Percentiles rank a stretch among this genome's conserved stretches.
These are phyloP conservation scores for Zoanthus solanderi DNA, from an alignment of 92 coral and sea anemone species.

Conservation along the genomic window DNA sequence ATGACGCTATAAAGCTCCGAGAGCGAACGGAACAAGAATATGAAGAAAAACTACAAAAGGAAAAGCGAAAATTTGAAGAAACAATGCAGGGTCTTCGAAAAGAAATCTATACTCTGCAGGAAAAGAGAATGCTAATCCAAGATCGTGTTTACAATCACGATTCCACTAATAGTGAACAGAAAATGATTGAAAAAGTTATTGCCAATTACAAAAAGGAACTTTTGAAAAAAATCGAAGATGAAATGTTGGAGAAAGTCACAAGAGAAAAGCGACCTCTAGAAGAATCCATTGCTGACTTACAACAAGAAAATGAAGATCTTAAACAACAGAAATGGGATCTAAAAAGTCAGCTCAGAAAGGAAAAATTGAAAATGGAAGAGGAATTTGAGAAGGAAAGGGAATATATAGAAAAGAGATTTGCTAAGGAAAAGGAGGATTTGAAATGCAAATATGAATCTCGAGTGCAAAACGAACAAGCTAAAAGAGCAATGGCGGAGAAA, in stretches of 20 bases:
- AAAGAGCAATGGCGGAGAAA: slow-evolving; percentile 59
- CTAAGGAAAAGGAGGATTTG: slow-evolving; percentile 79
- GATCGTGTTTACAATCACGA: slow-evolving; percentile 87
- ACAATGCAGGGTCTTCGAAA: slow-evolving; percentile 75
- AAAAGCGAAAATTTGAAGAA: slow-evolving; percentile 81
- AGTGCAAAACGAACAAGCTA: slow-evolving; percentile 68
- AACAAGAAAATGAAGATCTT: slow-evolving; percentile 75
- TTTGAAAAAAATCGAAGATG: slow-evolving; percentile 83
- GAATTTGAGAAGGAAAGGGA: slow-evolving; percentile 77
- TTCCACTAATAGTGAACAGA: slow-evolving; percentile 63
- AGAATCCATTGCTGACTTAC: slow-evolving; percentile 75
- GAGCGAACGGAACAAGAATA: slow-evolving; percentile 77
- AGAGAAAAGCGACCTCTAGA: slow-evolving; percentile 80
- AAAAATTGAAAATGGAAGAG: slow-evolving; percentile 75
- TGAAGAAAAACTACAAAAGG: slow-evolving; percentile 72
- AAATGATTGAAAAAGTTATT: slow-evolving; percentile 82
- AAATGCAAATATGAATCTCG: slow-evolving; percentile 70
- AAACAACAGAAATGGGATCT: slow-evolving; percentile 84
- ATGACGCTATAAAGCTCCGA: slow-evolving; percentile 43
- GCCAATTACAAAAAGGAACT: slow-evolving; percentile 87
- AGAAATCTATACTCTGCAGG: slow-evolving; percentile 81
- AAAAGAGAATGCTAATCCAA: slow-evolving; percentile 81
- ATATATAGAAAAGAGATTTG: slow-evolving; percentile 67
- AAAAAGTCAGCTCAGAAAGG: slow-evolving; percentile 76
- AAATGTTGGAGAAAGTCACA: slow-evolving; percentile 67